Conservation (phyloP, 1,140 invertebrate genomes). For the Plectrocnemia conspersa region DNA sequence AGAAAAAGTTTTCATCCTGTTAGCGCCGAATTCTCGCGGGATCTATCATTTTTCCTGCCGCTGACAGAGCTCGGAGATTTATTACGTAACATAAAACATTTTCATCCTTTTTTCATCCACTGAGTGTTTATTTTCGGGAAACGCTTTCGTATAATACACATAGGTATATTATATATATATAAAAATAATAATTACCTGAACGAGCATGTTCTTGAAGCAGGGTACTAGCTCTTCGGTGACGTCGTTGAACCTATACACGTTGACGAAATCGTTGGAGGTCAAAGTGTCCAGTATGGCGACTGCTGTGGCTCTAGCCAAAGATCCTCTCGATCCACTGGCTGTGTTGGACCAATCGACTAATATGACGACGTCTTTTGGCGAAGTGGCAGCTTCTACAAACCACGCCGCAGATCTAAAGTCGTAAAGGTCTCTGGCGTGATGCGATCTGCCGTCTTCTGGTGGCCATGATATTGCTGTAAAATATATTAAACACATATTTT, state of each 20-base stretch:
- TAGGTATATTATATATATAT: not conserved
- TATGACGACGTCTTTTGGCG: constrained; percentile 94
- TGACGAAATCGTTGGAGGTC: constrained; percentile 94
- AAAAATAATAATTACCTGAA: constrained; percentile 60
- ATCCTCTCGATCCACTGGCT: constrained; percentile 78
- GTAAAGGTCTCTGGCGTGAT: constrained; percentile 68
- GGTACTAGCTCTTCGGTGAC: constrained; percentile 69
- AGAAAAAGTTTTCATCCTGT: too few species aligned
- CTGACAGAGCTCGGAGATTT: too few species aligned
- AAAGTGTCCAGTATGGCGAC: constrained; percentile 89
- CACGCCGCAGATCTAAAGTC: constrained; percentile 84
- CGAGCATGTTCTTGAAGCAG: constrained; percentile 83
- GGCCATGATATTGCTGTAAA: constrained; percentile 67
- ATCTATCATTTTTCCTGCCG: too few species aligned
- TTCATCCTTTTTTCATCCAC: too few species aligned
- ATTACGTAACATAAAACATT: too few species aligned
- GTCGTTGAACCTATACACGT: constrained; percentile 82
- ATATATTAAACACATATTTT: constrained; percentile 8
- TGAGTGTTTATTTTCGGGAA: too few species aligned
- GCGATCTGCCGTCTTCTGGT: constrained; percentile 54
- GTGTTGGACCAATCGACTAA: constrained; percentile 86
- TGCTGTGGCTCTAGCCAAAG: constrained; percentile 81
- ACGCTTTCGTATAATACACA: too few species aligned
- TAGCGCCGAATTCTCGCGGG: too few species aligned
- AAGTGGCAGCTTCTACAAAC: constrained; percentile 95